Base-by-base conservation (phyloP, 1,140 invertebrate species). In the Medauroidea extradentata region DNA sequence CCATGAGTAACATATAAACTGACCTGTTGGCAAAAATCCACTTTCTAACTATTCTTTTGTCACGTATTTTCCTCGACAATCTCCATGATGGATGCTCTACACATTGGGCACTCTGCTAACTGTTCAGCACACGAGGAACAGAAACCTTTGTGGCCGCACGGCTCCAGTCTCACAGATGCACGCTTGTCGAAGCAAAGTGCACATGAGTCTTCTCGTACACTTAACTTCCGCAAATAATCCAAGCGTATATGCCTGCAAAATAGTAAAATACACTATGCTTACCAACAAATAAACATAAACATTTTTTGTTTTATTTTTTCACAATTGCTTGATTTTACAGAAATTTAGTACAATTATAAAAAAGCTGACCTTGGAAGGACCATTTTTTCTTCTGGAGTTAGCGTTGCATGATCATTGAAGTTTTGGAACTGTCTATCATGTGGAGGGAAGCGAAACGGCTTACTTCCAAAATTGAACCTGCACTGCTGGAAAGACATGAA, bases 401-500 rank as follows among this genome's bases (percentile, higher is more conserved):
- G 77, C 19, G 72, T 71, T 34, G 87, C 90, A 67, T 83, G 76
- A 58, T 91, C 83, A 70, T 96, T 96, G 71, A 96, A 95, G 55
- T 78, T 82, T 65, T 80, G 76, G 78, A 85, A 90, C 61, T 73
- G 68, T 53, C 81, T 75, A 69, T 84, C 82, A 25, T 72, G 76
- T 0, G 91, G 93, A 50, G 93, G 90, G 79, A 81, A 89, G 62
- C 81, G 80, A 74, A 95, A 96, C 2, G 89, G 84, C 63, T 84
- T 80, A 51, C 83, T 79, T 52, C 94, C 94, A 77, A 97, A 97
- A 79, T 97, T 97, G 74, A 96, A 96, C 46, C 86, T 80, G 78
- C 93, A 94, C 69, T 96, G 93, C 70, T 97, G 93, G 77, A 94
- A 96, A 55, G 92, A 92, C 93, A 96, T 96, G 70, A 96, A 95